Conservation (phyloP, 37 sponge, comb jelly and placozoan species). For the Chondrosia reniformis region DNA sequence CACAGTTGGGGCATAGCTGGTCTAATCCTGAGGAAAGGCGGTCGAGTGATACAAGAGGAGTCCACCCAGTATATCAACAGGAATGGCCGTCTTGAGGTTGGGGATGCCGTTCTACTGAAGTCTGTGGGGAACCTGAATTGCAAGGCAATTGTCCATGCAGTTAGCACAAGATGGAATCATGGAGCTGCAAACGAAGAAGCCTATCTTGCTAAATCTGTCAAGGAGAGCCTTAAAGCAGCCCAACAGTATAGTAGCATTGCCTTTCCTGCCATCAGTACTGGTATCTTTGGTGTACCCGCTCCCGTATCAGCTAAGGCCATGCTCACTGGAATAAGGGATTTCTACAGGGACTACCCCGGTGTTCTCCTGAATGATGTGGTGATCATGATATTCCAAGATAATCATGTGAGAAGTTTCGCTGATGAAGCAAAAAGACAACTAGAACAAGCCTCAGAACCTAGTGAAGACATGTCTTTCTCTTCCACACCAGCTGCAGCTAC, state of each 20-base stretch:
- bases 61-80: conserved; percentile 19
- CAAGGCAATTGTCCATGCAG: conserved; percentile 63
- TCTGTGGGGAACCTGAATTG: conserved; percentile 49
- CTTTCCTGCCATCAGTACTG: conserved; percentile 8
- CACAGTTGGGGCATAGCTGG: conserved; percentile 62
- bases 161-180: conserved; percentile 45
- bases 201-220: conserved; percentile 21
- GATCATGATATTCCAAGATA: neutral
- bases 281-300: conserved; percentile 9
- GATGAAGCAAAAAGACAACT: neutral
- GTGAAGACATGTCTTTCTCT: neutral
- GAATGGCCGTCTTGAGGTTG: conserved; percentile 28
- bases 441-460: neutral
- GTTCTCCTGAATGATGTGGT: neutral
- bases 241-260: neutral
- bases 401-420: neutral
- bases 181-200: conserved; percentile 20
- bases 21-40: conserved; percentile 53
- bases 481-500: neutral
- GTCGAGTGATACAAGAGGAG: conserved; percentile 48
- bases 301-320: neutral
- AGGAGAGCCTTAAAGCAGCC: neutral
- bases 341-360: neutral
- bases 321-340: conserved; percentile 13
- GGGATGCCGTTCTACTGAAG: conserved; percentile 40